Base-by-base conservation (phyloP, 2,888 invertebrate species). In the Drosophila affinis region DNA sequence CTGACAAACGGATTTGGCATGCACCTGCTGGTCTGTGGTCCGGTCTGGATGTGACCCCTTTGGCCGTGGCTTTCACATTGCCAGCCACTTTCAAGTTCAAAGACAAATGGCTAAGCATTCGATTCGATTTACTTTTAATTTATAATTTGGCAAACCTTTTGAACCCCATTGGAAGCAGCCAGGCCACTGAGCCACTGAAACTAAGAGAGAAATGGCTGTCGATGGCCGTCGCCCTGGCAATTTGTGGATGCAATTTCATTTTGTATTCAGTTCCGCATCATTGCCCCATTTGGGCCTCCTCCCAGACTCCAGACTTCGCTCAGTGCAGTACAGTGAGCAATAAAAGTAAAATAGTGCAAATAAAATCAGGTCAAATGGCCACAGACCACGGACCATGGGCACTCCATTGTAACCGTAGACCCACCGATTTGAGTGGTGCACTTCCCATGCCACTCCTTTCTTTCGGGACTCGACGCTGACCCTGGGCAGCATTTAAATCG, bases 111-210 rank as follows among this genome's bases (percentile, higher is more conserved):
- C 68, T 62, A 75, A 68, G 86, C 87, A 86, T 79, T 86, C 86
- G 77, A 81, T 87, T 88, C 87, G 88, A 87, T 85, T 88, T 87
- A 88, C 88, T 88, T 87, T 87, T 87, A 88, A 87, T 87, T 87
- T 88, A 88, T 87, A 87, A 87, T 88, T 88, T 87, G 76, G 62
- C 62, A 77, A 83, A 87, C 87, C 87, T 87, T 81, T 87, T 87
- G 88, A 88, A 85, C 85, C 21, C 57, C 56, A 51, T 44, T 21
- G 72, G 77, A 79, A 72, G 72, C 78, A n/a, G n/a, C n/a, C n/a
- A n/a, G n/a, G n/a, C n/a, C n/a, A n/a, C n/a, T n/a, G n/a, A n/a
- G n/a, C 44, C n/a, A 45, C 32, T n/a, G 47, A 14, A 6, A 27
- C 32, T 32, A 9, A 57, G 72, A 81, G 77, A 87, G 85, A 82